phyloP scores from a whole-genome alignment of 2,888 invertebrate genomes.

The Falcaria lacertinaria region DNA sequence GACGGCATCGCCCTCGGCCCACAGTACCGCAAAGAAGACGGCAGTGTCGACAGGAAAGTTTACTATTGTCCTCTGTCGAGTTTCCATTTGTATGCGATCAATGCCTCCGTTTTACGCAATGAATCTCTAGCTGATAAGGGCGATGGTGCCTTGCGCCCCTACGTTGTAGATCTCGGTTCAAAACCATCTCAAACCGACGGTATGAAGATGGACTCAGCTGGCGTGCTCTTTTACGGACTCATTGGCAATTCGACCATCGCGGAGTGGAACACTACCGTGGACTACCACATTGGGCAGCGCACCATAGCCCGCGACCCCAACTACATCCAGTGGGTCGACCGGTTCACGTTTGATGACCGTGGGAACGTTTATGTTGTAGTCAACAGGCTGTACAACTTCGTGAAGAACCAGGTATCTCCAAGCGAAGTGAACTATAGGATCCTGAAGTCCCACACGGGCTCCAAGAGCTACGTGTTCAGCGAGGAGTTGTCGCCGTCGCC shows the following conservation, averaged over 20 bases:
- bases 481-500: constrained; percentile 42
- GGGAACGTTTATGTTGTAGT: constrained; percentile 84
- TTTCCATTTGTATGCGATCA: constrained; percentile 82
- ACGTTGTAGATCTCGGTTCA: constrained; percentile 80
- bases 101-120: constrained; percentile 80
- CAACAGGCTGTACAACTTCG: constrained; percentile 84
- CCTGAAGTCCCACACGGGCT: constrained; percentile 79
- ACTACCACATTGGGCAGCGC: constrained; percentile 80
- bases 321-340: constrained; percentile 86
- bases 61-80: constrained; percentile 86
- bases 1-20: constrained; percentile 87
- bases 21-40: constrained; percentile 56
- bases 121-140: constrained; percentile 59
- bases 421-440: constrained; percentile 84
- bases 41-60: constrained; percentile 70
- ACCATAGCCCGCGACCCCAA: constrained; percentile 83
- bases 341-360: constrained; percentile 83
- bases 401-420: constrained; percentile 79
- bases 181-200: constrained; percentile 86
- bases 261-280: constrained; percentile 83
- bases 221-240: constrained; percentile 84
- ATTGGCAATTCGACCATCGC: constrained; percentile 84
- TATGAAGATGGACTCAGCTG: constrained; percentile 86
- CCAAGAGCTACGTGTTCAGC: constrained; percentile 82
- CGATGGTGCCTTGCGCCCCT: constrained; percentile 54